These are phyloP conservation scores for Dipodomys spectabilis DNA, from an alignment of 2,113 vertebrate genomes.

Conservation along the genomic window DNA sequence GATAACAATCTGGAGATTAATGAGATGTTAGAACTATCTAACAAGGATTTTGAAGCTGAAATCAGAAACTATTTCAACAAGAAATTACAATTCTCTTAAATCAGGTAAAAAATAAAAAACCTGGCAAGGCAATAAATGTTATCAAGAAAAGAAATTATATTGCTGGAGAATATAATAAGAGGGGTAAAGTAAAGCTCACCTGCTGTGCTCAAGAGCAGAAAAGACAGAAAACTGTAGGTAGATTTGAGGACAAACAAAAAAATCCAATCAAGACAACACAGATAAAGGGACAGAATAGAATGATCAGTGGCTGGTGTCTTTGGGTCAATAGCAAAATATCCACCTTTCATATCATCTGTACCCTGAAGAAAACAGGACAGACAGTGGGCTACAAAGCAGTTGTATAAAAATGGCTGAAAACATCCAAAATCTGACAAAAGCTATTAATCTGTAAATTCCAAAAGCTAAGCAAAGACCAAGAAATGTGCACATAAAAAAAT, in stretches of 20 bases:
- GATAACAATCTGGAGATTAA: background rate
- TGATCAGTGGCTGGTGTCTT: background rate
- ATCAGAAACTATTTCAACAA: background rate
- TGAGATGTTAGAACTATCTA: background rate
- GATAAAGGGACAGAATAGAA: background rate
- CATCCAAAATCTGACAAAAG: background rate
- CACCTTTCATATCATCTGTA: rapidly evolving
- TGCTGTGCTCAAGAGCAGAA: background rate
- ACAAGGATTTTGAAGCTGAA: background rate
- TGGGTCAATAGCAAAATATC: background rate
- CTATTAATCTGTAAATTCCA: background rate
- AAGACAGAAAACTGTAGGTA: background rate
- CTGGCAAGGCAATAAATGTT: background rate
- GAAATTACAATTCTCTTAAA: background rate
- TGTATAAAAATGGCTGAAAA: background rate
- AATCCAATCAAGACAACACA: too few relatives aligned
- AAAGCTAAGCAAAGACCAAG: background rate
- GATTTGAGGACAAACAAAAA: background rate
- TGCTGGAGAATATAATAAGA: background rate
- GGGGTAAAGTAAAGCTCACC: background rate
- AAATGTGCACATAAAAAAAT: background rate
- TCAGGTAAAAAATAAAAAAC: background rate
- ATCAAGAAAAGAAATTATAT: background rate
- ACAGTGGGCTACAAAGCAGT: background rate
- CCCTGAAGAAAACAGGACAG: background rate